Conservation (phyloP, 2,797 vertebrate species). For the Lacerta bilineata region DNA sequence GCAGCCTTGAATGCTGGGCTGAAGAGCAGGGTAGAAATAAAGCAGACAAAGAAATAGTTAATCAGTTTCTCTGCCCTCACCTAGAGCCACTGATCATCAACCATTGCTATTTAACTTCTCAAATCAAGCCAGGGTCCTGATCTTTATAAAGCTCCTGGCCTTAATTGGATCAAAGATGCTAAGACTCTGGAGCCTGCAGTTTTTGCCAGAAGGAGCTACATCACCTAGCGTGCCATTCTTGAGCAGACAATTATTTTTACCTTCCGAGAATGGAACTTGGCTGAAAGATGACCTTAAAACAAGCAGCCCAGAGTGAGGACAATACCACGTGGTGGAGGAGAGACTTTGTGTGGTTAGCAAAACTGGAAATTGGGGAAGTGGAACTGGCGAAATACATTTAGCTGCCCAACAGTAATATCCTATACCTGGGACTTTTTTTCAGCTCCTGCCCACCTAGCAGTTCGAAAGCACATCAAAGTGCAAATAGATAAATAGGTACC, state of each 20-base stretch:
- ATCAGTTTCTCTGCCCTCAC: background rate
- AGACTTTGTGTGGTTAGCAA: background rate
- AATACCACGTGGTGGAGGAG: too few relatives aligned
- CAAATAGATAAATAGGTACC: too few relatives aligned
- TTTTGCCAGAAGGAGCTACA: background rate
- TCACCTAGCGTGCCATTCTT: background rate
- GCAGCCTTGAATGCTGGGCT: background rate
- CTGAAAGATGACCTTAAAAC: background rate
- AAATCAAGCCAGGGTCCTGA: background rate
- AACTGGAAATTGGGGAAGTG: background rate
- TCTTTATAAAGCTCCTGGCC: background rate
- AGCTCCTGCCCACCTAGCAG: too few relatives aligned
- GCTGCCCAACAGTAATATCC: too few relatives aligned
- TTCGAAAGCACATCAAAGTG: too few relatives aligned
- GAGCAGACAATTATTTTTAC: background rate
- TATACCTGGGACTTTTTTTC: too few relatives aligned
- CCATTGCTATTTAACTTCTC: background rate
- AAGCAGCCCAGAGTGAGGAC: background rate
- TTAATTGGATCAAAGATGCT: background rate
- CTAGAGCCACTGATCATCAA: background rate
- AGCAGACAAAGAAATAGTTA: too few relatives aligned
- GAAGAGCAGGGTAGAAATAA: background rate
- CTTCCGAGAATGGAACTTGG: background rate
- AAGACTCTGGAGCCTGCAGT: background rate
- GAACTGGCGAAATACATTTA: too few relatives aligned